phyloP scores from a whole-genome alignment of 2,797 vertebrate genomes.

The Lutjanus campechanus region DNA sequence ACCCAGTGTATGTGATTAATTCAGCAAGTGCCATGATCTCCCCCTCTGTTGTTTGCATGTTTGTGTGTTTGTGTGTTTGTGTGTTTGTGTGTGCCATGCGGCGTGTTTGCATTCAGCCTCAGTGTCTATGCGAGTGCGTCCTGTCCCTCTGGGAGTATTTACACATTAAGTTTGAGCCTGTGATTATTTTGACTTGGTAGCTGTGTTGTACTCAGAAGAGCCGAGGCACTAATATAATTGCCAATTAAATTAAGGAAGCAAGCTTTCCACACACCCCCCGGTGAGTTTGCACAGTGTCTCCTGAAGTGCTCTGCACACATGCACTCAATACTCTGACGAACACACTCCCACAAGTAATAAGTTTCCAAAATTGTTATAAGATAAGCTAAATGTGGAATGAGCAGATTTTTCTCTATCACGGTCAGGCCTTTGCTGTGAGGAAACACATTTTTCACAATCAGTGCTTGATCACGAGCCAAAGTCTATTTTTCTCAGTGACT shows the following conservation, averaged over 20 bases:
- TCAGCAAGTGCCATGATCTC: slow-evolving; percentile 8
- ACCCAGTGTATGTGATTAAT: slow-evolving; percentile 18
- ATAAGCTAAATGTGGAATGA: slow-evolving; percentile 46
- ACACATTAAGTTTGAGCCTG: slow-evolving; percentile 79
- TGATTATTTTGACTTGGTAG: slow-evolving; percentile 82
- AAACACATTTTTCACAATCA: slow-evolving; percentile 30
- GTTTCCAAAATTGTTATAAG: slow-evolving; percentile 37
- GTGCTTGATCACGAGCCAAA: slow-evolving; percentile 19
- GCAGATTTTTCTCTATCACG: slow-evolving; percentile 32
- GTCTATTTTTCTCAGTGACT: not conserved
- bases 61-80: slow-evolving; percentile 24
- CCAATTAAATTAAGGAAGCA: slow-evolving; percentile 82
- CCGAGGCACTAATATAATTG: slow-evolving; percentile 80
- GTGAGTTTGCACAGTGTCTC: slow-evolving; percentile 75
- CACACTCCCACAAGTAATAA: slow-evolving; percentile 53
- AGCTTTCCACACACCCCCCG: slow-evolving; percentile 66
- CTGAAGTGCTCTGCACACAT: slow-evolving; percentile 68
- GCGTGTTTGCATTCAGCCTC: slow-evolving; percentile 46
- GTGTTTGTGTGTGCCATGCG: not conserved
- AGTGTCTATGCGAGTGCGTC: slow-evolving; percentile 38
- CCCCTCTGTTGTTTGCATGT: slow-evolving; percentile 23
- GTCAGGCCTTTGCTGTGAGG: not conserved
- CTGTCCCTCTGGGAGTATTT: slow-evolving; percentile 77
- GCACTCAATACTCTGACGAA: slow-evolving; percentile 34
- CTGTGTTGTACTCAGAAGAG: slow-evolving; percentile 73